These are phyloP conservation scores for Helobdella robusta DNA, from an alignment of 2,888 invertebrate genomes.

Conservation along the genomic window DNA sequence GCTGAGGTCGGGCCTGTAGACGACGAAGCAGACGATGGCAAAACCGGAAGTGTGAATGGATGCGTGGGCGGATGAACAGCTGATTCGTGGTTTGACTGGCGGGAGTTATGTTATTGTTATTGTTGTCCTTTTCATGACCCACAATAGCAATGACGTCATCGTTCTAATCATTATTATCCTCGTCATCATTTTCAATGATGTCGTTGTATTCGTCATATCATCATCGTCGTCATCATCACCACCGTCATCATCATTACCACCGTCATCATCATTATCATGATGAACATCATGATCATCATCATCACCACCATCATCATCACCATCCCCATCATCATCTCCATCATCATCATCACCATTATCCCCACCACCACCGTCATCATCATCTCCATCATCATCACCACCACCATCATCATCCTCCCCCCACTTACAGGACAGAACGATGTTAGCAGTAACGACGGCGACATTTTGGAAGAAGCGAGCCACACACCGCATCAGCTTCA, in stretches of 20 bases:
- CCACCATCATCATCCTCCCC: not conserved
- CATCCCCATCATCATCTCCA: conserved; percentile 20
- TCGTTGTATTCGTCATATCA: not conserved
- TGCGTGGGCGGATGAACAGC: no score
- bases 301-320: conserved; percentile 13
- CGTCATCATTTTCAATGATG: not conserved
- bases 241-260: conserved; percentile 2
- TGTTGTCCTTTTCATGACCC: no score
- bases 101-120: no score
- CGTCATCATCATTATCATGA: conserved; percentile 10
- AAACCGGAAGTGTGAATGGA: no score
- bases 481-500: no score
- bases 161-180: not conserved
- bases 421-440: no score
- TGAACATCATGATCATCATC: conserved; percentile 21
- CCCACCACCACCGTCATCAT: conserved; percentile 20
- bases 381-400: conserved; percentile 14
- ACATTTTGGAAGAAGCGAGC: no score
- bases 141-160: no score
- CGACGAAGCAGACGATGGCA: no score
- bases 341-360: conserved; percentile 23
- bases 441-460: no score
- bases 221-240: conserved; percentile 4
- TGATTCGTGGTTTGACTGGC: no score
- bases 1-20: no score